Evolutionary conservation across 2,797 vertebrate genomes (phyloP), one percentile per base, ranked within the genome.

Genomic region (Enteromius treurensis): DNA sequence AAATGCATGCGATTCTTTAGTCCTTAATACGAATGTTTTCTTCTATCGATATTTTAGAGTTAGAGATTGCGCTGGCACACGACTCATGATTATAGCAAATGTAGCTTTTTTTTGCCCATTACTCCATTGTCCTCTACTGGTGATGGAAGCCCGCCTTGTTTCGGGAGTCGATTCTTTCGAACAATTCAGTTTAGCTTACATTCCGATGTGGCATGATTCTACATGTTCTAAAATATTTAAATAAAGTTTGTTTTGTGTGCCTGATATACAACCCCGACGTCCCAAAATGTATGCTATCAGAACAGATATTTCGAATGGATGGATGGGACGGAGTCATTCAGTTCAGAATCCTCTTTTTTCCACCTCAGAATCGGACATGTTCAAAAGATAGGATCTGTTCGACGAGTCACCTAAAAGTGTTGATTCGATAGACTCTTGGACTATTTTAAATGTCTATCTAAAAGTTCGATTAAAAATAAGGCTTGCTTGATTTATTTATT

Each of bases 81-180:
- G 13, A 8, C 11, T 34, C 3, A 11, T 81, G 49, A 19, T 42
- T 21, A 74, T 5, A 9, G 5, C 23, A 5, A 11, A 0, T 32
- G 17, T n/a, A 34, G 69, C 8, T 29, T 81, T 45, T n/a, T 26
- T 19, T 32, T 3, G 13, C 11, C 69, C 55, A 40, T 40, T 40
- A 40, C 37, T 40, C 37, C 37, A 64, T 81, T 81, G 69, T 81
- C 53, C 53, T 80, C 40, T 10, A 10, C 7, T 42, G 37, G 14
- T 77, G 74, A 77, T 77, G 74, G 37, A 77, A 77, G 74, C 34
- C 34, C 74, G 74, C 74, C 74, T 60, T 55, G 34, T 42, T 42
- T 60, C 32, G 21, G 2, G 53, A 42, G 53, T 42, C 74, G 73
- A 37, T 77, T 77, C 53, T 60, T 77, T 77, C 37, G 53, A 60